Evolutionary conservation across 2,113 vertebrate species (phyloP), one percentile per base, ranked within the genome.

Genomic region (Zosterops hypoxanthus): DNA sequence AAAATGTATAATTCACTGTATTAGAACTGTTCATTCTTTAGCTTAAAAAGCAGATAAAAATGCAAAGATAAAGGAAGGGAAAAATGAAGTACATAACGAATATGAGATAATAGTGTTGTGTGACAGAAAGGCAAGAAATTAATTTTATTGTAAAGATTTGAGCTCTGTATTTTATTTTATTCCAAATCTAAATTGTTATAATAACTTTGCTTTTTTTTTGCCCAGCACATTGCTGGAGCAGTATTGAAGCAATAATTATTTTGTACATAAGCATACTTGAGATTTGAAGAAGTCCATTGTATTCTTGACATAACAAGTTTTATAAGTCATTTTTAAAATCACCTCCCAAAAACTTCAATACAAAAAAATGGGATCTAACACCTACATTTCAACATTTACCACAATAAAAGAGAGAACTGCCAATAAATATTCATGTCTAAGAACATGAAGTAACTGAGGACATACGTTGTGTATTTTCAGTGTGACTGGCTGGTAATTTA

Each of bases 1-100:
- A 93, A 82, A 90, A 65, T 93, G 16, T 70, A 64, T 95, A 83
- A 46, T 83, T 95, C 55, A n/a, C 83, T 90, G 31, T 93, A 26
- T 61, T 82, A 76, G 82, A 72, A 77, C n/a, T 86, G 56, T 82
- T 87, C 57, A 42, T 94, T 94, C 36, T 87, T 83, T 89, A 76
- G 15, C 39, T 56, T 86, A 76, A 9, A 47, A 82, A 92, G 44
- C 53, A 92, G 78, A 79, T 92, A 55, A 93, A 88, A 93, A 66
- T 75, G 42, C 25, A 66, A 73, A 88, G 63, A 69, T 75, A 59
- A 93, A 95, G 25, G 23, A 80, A 75, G 46, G 20, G 42, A 47
- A 69, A 65, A 66, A 82, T 11, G 3, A 91, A n/a, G 25, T 41
- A 49, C 8, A 22, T 14, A 57, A 23, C 0, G 1, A 91, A 36